These are phyloP conservation scores for Todiramphus chloris DNA, from an alignment of 2,113 vertebrate genomes.

Conservation along the genomic window DNA sequence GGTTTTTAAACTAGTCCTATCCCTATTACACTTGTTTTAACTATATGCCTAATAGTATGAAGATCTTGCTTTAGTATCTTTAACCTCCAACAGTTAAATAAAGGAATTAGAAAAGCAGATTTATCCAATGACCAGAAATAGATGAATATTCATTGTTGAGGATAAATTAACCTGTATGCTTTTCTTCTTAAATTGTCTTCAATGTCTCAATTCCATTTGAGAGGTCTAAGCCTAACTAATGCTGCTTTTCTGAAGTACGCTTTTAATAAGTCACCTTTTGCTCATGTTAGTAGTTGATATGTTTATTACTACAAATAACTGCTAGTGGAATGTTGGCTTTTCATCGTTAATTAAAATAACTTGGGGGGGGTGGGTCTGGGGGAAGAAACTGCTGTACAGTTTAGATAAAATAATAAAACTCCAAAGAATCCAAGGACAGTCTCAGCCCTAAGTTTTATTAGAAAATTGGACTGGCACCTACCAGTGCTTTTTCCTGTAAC, in stretches of 20 bases:
- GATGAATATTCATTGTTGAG: conserved; percentile 38
- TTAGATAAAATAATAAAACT: neutral
- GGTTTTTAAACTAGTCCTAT: neutral
- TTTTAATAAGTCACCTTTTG: conserved; percentile 18
- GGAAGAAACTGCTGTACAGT: neutral
- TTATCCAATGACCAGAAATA: conserved; percentile 29
- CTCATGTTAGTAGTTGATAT: neutral
- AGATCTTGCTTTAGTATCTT: neutral
- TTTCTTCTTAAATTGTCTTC: conserved; percentile 25
- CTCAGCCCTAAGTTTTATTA: neutral
- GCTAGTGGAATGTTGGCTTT: neutral
- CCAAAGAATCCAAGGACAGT: neutral
- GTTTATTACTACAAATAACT: neutral
- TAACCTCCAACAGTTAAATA: neutral
- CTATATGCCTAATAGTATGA: neutral
- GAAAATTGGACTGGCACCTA: neutral
- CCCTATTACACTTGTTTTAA: neutral
- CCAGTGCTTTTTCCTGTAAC: neutral
- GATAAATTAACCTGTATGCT: conserved; percentile 19
- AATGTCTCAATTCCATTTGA: neutral
- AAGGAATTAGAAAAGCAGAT: conserved; percentile 20
- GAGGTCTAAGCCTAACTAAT: neutral
- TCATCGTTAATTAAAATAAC: neutral
- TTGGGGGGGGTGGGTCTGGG: neutral
- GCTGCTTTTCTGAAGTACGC: neutral